These are phyloP conservation scores for Helicoverpa assulta DNA, from an alignment of 2,888 invertebrate genomes.

Conservation along the genomic window DNA sequence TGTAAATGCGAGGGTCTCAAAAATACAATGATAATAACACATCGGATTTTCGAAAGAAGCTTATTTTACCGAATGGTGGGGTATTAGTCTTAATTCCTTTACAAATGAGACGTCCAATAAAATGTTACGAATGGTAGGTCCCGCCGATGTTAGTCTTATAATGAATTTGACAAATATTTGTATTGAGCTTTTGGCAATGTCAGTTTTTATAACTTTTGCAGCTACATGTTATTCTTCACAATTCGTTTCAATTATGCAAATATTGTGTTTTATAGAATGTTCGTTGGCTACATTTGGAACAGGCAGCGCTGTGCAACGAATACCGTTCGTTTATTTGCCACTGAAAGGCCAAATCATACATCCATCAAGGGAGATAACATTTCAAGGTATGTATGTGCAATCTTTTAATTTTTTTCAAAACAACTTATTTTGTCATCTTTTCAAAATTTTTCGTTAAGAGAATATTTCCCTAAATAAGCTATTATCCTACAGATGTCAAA, in stretches of 20 bases:
- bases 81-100: slow-evolving; percentile 73
- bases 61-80: slow-evolving; percentile 58
- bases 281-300: slow-evolving; percentile 94
- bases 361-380: slow-evolving; percentile 96
- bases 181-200: slow-evolving; percentile 18
- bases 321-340: slow-evolving; percentile 96
- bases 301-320: slow-evolving; percentile 92
- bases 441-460: not conserved
- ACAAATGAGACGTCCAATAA: slow-evolving; percentile 66
- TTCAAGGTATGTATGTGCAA: slow-evolving; percentile 93
- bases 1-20: slow-evolving; percentile 15
- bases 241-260: slow-evolving; percentile 25
- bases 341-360: slow-evolving; percentile 96
- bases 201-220: slow-evolving; percentile 21
- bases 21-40: slow-evolving; percentile 55
- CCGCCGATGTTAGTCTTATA: slow-evolving; percentile 13
- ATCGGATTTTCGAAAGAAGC: slow-evolving; percentile 60
- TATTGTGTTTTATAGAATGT: slow-evolving; percentile 91
- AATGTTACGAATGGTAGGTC: slow-evolving; percentile 28
- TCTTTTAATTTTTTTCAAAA: too few relatives aligned
- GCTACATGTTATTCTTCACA: slow-evolving; percentile 26
- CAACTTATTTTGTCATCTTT: not conserved
- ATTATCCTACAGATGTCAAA: slow-evolving; percentile 91
- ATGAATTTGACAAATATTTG: slow-evolving; percentile 42
- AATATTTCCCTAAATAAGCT: not conserved